Percentiles rank a stretch among this genome's conserved stretches.
Conservation (phyloP, 2,797 vertebrate genomes). For the Enteromius thamalakanensis region DNA sequence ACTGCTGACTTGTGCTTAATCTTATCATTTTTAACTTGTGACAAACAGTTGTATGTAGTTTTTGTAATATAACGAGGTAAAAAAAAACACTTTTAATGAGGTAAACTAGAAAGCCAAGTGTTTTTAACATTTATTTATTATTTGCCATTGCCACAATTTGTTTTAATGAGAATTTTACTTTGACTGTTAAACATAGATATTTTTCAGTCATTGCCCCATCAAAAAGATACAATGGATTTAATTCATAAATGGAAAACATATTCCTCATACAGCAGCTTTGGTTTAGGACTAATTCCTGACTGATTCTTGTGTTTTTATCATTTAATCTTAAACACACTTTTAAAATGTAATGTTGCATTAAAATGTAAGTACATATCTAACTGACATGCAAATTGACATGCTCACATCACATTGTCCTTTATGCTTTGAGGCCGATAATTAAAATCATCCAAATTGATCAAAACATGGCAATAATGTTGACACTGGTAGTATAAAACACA, state of each 20-base stretch:
- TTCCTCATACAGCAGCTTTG: neutral
- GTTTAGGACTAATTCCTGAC: neutral
- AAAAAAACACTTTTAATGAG: neutral
- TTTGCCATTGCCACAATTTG: neutral
- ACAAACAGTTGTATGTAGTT: conserved; percentile 4
- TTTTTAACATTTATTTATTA: neutral
- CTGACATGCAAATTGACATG: neutral
- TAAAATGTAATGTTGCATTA: neutral
- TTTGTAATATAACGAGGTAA: neutral
- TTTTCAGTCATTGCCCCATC: neutral
- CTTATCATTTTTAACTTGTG: neutral
- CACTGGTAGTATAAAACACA: neutral
- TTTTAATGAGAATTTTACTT: neutral
- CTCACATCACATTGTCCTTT: neutral
- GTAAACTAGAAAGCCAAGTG: neutral
- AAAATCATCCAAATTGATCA: neutral
- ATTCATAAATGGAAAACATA: neutral
- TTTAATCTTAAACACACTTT: neutral
- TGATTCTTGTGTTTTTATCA: neutral
- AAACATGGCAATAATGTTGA: neutral
- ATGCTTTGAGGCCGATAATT: neutral
- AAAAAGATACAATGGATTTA: neutral
- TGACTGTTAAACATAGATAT: neutral
- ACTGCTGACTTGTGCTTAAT: conserved; percentile 11
- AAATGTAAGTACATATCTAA: neutral